Base-by-base conservation (phyloP, 2,888 invertebrate species). In the Andrena hattorfiana region DNA sequence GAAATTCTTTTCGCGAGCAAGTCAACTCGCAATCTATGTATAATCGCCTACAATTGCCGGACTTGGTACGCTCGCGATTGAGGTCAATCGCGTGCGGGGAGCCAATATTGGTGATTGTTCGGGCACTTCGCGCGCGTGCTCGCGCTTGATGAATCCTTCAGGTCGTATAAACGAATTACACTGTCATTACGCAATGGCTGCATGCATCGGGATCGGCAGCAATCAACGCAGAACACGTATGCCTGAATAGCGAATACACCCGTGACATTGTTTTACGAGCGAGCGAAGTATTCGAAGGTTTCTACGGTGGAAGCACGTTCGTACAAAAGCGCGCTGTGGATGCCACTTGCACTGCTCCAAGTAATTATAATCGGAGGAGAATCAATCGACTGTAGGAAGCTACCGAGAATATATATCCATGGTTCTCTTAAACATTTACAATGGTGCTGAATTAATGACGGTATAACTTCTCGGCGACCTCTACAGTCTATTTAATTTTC, bases 11-110 rank as follows among this genome's bases (percentile, higher is more conserved):
- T 73, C 62, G 63, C 73, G 30, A 2, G 70, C 73, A 69, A 60
- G 76, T 74, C 63, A 63, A 68, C 13, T 69, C 35, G 59, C 60
- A 70, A 67, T 66, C 62, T 66, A 72, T 68, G 54, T 49, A 68
- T 73, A 75, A 85, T 77, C 77, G 48, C 75, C 54, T 30, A 13
- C 80, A 87, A 87, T 87, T 82, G 85, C 51, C 60, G 32, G 70
- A 63, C 75, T 78, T 66, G 77, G 26, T 71, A 76, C 68, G 48
- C 71, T 63, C 71, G 35, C 64, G 84, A 87, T 84, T 77, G 81
- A 74, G 77, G 81, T 81, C 63, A 87, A 87, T 85, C 79, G 67
- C 60, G 51, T 35, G 64, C 62, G 63, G 28, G 20, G 42, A 42
- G n/a, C 54, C 67, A 67, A 66, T 81, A 77, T 80, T 75, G 77